Percentiles rank a stretch among this genome's conserved stretches.
phyloP scores from a whole-genome alignment of 2,113 vertebrate species.

The Cyprinodon variegatus region DNA sequence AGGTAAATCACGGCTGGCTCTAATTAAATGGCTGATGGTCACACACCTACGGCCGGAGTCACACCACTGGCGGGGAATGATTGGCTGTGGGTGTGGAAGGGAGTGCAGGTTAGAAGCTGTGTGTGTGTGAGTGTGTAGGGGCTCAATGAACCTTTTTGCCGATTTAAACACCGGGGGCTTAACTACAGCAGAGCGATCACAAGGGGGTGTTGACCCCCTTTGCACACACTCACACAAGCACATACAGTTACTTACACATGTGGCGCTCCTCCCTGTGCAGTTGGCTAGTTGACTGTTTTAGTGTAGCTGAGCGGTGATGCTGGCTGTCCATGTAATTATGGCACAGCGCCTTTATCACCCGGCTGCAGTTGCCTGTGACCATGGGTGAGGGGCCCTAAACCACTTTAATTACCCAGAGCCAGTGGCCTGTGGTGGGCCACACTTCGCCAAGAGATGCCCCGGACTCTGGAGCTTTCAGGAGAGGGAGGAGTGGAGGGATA shows the following conservation, averaged over 20 bases:
- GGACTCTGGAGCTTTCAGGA: constrained; percentile 61
- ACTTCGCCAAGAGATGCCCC: constrained; percentile 74
- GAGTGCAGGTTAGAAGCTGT: constrained; percentile 36
- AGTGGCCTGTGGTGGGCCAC: constrained; percentile 80
- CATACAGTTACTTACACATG: constrained; percentile 65
- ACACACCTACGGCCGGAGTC: constrained; percentile 74
- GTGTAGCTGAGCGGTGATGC: constrained; percentile 77
- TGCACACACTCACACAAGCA: constrained; percentile 37
- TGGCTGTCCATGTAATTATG: constrained; percentile 83
- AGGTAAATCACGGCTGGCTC: constrained; percentile 76
- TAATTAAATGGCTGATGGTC: constrained; percentile 84
- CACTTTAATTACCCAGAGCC: constrained; percentile 84
- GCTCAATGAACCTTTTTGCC: constrained; percentile 74
- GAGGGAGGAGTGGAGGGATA: constrained; percentile 26
- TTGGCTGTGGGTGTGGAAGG: constrained; percentile 64
- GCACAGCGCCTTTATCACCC: constrained; percentile 81
- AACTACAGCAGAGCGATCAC: constrained; percentile 78
- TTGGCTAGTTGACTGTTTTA: constrained; percentile 77
- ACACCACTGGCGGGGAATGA: constrained; percentile 79
- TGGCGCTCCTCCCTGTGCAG: constrained; percentile 57
- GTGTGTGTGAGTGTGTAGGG: constrained; percentile 56
- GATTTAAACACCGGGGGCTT: constrained; percentile 81
- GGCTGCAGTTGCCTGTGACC: constrained; percentile 81
- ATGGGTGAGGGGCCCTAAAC: constrained; percentile 77
- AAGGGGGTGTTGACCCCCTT: constrained; percentile 73